These are phyloP conservation scores for Xanthia togata DNA, from an alignment of 2,888 invertebrate genomes.

Conservation along the genomic window DNA sequence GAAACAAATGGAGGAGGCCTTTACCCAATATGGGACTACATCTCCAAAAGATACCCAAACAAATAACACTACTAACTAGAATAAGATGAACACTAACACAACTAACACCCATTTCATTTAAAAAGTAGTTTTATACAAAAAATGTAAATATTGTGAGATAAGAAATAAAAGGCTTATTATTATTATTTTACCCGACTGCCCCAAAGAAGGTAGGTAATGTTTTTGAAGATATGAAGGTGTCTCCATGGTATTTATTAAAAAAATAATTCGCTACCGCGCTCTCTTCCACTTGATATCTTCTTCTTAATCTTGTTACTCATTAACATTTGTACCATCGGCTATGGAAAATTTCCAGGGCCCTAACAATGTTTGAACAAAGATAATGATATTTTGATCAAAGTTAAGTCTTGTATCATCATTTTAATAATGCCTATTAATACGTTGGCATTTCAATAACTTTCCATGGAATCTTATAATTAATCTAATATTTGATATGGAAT, in stretches of 20 bases:
- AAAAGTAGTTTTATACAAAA: no score
- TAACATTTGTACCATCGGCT: conserved; percentile 8
- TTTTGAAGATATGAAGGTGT: background rate
- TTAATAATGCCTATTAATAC: conserved; percentile 53
- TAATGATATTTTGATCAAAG: conserved; percentile 58
- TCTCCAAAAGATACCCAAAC: no score
- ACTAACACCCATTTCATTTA: no score
- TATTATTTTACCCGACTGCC: background rate
- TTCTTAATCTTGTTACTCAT: background rate
- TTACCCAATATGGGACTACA: no score
- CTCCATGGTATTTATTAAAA: background rate
- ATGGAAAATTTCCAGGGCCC: conserved; percentile 30
- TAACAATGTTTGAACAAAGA: conserved; percentile 40
- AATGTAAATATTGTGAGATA: no score
- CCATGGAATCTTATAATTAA: conserved; percentile 48
- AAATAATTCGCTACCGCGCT: background rate
- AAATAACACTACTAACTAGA: no score
- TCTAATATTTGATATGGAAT: conserved; percentile 22
- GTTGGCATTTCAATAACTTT: conserved; percentile 40
- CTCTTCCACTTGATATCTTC: background rate
- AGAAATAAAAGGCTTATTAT: no score
- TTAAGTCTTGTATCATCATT: conserved; percentile 38
- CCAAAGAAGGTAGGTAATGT: background rate
- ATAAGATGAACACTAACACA: no score
- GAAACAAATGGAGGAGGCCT: no score